phyloP scores from a whole-genome alignment of 2,888 invertebrate species.

The Watsonalla cultraria region DNA sequence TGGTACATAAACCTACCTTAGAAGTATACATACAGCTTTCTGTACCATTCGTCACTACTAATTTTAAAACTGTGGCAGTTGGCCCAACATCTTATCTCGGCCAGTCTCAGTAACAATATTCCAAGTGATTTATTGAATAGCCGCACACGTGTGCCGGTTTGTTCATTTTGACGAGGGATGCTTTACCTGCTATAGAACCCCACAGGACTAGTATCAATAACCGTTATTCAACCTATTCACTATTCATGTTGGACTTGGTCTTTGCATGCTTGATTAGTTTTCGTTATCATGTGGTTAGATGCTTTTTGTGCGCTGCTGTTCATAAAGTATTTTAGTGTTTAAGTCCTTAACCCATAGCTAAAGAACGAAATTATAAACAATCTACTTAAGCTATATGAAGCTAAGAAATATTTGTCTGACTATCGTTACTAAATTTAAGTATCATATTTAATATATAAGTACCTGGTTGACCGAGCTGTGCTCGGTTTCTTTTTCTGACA shows the following conservation, averaged over 20 bases:
- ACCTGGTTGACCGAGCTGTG: no score
- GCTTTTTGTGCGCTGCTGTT: background rate
- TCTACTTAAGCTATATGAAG: no score
- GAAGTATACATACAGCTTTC: no score
- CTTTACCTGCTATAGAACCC: slow-evolving; percentile 65
- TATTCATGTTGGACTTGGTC: slow-evolving; percentile 46
- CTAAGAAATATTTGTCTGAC: no score
- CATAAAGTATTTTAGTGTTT: background rate
- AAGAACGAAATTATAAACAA: background rate
- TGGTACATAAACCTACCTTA: no score
- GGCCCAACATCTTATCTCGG: background rate
- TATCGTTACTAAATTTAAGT: no score
- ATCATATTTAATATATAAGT: no score
- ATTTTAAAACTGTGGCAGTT: background rate
- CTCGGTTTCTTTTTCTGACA: no score
- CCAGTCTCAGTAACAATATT: background rate
- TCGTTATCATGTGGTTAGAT: slow-evolving; percentile 10
- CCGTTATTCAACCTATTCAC: slow-evolving; percentile 53
- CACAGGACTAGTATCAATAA: slow-evolving; percentile 51
- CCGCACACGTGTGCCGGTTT: slow-evolving; percentile 57
- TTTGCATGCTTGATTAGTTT: slow-evolving; percentile 49
- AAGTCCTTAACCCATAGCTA: no score
- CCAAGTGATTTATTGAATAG: slow-evolving; percentile 55
- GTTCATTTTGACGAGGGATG: slow-evolving; percentile 58
- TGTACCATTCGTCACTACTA: no score